Conservation (phyloP, 2,888 invertebrate genomes). For the Ectemnius lituratus region DNA sequence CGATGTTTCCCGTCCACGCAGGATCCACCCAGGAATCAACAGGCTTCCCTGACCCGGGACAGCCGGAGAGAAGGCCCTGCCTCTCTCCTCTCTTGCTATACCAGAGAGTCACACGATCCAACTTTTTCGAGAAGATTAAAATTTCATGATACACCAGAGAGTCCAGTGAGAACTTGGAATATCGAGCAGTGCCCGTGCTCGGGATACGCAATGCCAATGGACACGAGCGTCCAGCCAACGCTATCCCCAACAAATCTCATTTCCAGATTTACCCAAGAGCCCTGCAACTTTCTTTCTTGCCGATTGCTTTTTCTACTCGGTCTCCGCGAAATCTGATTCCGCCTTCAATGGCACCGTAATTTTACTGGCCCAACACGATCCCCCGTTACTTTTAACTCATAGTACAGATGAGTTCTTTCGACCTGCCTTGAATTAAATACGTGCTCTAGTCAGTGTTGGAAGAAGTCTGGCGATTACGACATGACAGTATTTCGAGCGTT, state of each 20-base stretch:
- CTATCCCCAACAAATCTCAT: conserved; percentile 44
- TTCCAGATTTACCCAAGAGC: conserved; percentile 32
- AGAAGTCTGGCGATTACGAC: not conserved
- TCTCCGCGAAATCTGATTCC: conserved; percentile 22
- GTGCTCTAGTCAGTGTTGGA: not conserved
- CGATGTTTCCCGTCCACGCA: conserved; percentile 70
- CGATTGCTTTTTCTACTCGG: conserved; percentile 40
- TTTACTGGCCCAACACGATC: no score
- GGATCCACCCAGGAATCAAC: conserved; percentile 69
- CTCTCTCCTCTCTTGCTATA: not conserved
- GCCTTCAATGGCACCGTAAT: conserved; percentile 2
- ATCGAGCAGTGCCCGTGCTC: conserved; percentile 1
- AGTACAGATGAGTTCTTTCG: not conserved
- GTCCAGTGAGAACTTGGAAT: conserved; percentile 11
- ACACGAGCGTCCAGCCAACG: conserved; percentile 1
- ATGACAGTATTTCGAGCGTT: not conserved
- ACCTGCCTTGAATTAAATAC: not conserved
- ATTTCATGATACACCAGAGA: conserved; percentile 38
- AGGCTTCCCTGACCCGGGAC: conserved; percentile 62
- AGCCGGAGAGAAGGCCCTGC: no score
- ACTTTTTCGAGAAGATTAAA: conserved; percentile 47
- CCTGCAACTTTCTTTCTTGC: conserved; percentile 39
- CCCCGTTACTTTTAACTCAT: no score
- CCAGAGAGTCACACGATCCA: conserved; percentile 19
- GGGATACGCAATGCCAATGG: conserved; percentile 37